Conservation (phyloP, 2,797 vertebrate genomes). For the Anisognathus igniventris region DNA sequence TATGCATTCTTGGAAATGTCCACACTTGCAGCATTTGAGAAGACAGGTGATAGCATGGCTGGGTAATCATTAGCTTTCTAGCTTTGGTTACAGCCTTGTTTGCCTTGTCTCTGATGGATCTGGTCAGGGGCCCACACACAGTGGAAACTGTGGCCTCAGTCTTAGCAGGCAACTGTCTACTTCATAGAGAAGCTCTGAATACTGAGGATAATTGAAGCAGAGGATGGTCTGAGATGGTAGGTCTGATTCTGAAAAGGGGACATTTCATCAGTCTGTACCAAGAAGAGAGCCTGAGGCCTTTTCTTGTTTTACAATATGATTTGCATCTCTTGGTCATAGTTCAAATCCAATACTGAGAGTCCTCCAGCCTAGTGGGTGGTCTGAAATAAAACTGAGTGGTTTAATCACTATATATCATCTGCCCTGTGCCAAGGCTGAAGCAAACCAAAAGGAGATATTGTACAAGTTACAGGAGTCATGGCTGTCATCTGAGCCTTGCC, state of each 20-base stretch:
- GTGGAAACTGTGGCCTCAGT: not conserved
- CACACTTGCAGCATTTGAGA: not conserved
- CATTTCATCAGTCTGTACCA: not conserved
- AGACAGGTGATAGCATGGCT: not conserved
- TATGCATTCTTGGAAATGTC: not conserved
- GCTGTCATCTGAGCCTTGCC: not conserved
- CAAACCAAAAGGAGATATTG: not conserved
- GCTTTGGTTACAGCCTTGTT: not conserved
- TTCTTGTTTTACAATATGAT: not conserved
- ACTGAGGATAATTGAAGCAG: not conserved
- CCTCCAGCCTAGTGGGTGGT: not conserved
- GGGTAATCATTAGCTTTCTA: not conserved
- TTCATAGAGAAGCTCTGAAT: not conserved
- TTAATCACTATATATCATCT: not conserved
- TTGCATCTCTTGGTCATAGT: not conserved
- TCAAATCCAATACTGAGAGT: not conserved
- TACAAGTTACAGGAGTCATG: not conserved
- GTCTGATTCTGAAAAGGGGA: not conserved
- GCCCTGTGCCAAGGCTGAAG: not conserved
- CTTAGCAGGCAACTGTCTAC: not conserved
- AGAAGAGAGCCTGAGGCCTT: not conserved
- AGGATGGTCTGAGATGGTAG: not conserved
- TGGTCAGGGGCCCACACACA: not conserved
- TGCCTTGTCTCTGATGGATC: not conserved
- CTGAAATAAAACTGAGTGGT: not conserved